These are phyloP conservation scores for Sphaeramia orbicularis DNA, from an alignment of 2,797 vertebrate species.

Conservation along the genomic window DNA sequence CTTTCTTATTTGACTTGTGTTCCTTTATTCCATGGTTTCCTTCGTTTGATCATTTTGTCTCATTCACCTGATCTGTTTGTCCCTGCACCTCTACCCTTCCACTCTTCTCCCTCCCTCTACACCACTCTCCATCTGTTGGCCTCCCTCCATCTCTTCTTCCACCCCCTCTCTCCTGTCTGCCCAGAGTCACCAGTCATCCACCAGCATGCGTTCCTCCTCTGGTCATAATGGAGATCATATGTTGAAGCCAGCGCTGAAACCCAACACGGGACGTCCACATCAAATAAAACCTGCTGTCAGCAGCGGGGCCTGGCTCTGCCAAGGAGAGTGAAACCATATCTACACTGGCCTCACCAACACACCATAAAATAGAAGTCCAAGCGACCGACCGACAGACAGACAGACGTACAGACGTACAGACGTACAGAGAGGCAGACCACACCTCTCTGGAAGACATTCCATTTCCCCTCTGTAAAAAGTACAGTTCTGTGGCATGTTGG, in stretches of 20 bases:
- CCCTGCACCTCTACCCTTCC: constrained; percentile 22
- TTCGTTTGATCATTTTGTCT: constrained; percentile 17
- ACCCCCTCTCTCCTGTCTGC: constrained; percentile 51
- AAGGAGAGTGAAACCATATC: constrained; percentile 82
- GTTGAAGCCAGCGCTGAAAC: constrained; percentile 84
- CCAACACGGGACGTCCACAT: constrained; percentile 84
- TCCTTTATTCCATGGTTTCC: constrained; percentile 2
- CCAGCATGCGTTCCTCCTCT: constrained; percentile 76
- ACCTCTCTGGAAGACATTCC: constrained; percentile 70
- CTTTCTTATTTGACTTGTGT: background rate
- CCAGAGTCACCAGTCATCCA: constrained; percentile 78
- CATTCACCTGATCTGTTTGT: constrained; percentile 55
- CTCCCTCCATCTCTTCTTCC: constrained; percentile 51
- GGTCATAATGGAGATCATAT: constrained; percentile 88
- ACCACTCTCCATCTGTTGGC: constrained; percentile 63
- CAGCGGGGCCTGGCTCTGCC: constrained; percentile 73
- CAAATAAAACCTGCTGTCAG: constrained; percentile 86
- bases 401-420: constrained; percentile 42
- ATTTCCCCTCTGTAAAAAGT: constrained; percentile 46
- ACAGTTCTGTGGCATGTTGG: constrained; percentile 40
- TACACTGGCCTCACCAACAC: constrained; percentile 76
- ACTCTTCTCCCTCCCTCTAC: constrained; percentile 32
- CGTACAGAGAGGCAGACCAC: constrained; percentile 50
- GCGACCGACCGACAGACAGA: constrained; percentile 47
- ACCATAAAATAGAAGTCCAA: constrained; percentile 74